Evolutionary conservation across 1,140 invertebrate species (phyloP), one percentile per base, ranked within the genome.

Genomic region (Pseudomyrmex gracilis): DNA sequence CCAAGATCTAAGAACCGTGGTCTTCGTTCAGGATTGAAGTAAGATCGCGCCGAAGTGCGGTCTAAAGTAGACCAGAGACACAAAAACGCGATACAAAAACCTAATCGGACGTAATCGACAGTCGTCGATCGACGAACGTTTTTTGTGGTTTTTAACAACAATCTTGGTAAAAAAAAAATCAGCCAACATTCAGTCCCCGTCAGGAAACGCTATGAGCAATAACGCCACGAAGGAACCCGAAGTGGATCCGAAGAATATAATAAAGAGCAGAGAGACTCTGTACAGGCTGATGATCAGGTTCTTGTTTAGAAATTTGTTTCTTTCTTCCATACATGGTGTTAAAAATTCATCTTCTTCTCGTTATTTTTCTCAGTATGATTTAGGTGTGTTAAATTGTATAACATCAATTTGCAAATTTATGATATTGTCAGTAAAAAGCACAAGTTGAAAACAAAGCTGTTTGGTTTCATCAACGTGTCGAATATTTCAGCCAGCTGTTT

Each of bases 251-350:
- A 96, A 95, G 91, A 97, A 97, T 93, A 93, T 97, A 66, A 96
- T 97, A n/a, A 98, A 97, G 92, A 97, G 96, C 88, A 95, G 97
- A 85, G 98, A 98, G 90, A 93, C 96, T 60, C 94, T 98, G 12
- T 98, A 98, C 89, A 95, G 97, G 80, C 95, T 98, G 88, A 98
- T 98, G 87, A 98, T 98, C 91, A 98, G 98, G 98, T 98, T n/a
- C n/a, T n/a, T 91, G 76, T 49, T 85, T 64, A 82, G 83, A 89
- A 34, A 70, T 22, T 22, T 13, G 13, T 67, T n/a, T n/a, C 53
- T 43, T 24, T 64, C 47, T 17, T 1, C 13, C 22, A 57, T 2
- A 10, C n/a, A 22, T 51, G 49, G 2, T 2, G 12, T 49, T 49
- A 1, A 5, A 5, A 12, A 57, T n/a, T 57, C n/a, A 3, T 7